Base-by-base conservation (phyloP, 2,888 invertebrate species). In the Osmoderma eremita region DNA sequence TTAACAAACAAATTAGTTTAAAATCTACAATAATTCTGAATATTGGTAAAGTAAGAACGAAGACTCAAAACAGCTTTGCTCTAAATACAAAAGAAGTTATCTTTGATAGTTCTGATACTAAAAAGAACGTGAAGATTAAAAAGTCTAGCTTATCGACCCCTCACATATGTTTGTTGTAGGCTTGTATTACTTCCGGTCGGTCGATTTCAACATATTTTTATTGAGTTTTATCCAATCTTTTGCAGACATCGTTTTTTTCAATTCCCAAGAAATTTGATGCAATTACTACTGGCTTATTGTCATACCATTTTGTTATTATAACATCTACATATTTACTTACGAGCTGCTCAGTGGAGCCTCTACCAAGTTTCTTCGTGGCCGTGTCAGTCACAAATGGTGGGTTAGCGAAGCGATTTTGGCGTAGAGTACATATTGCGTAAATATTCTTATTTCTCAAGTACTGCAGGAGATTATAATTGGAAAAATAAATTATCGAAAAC, bases 401-500 rank as follows among this genome's bases (percentile, higher is more conserved):
- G 5, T 67, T 64, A 5, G n/a, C 36, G 63, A 71, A 69, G 24
- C 70, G n/a, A 53, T 71, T 67, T 3, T 54, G 15, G 41, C 71
- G 24, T 20, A 64, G 53, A 8, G 70, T 71, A 36, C 70, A 68
- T 20, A 67, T 62, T 10, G 67, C 68, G 54, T 54, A 65, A 24
- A 63, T 56, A n/a, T 39, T 42, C 36, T 22, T 70, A 3, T 65
- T 12, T 17, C 64, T 30, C 24, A 73, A 62, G 42, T 58, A 56
- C 58, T 68, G 58, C 15, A 74, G 65, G 8, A 73, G 42, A 56
- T 69, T 41, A 24, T 69, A 73, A n/a, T 65, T 63, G 0, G 66
- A 66, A 49, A 75, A 75, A 63, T n/a, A 70, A 76, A 54, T 75
- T 74, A 53, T 75, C 71, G 65, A 71, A 74, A 62, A 63, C 72